phyloP scores from a whole-genome alignment of 2,797 vertebrate species.

The Furcifer pardalis region DNA sequence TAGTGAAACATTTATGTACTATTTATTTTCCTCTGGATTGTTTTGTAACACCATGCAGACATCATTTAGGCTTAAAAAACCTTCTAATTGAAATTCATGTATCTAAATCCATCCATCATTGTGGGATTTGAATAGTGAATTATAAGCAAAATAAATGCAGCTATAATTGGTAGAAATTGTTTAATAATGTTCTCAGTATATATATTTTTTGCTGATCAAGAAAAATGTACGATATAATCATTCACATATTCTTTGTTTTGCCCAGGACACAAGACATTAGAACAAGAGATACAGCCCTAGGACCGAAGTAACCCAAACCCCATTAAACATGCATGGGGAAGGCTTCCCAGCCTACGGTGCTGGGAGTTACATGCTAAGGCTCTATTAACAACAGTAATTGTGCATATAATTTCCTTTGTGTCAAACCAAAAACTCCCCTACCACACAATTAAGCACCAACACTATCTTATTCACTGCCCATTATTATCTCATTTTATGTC shows the following conservation, averaged over 20 bases:
- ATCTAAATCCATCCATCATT: conserved; percentile 45
- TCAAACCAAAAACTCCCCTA: conserved; percentile 70
- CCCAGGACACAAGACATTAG: conserved; percentile 63
- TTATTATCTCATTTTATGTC: conserved; percentile 44
- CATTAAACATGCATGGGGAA: conserved; percentile 75
- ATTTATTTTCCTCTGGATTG: conserved; percentile 48
- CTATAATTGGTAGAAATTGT: conserved; percentile 31
- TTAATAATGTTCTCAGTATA: conserved; percentile 49
- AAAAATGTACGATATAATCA: conserved; percentile 60
- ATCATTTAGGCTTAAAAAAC: conserved; percentile 31
- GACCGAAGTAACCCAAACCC: conserved; percentile 70
- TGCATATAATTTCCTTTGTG: conserved; percentile 73
- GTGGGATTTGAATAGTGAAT: conserved; percentile 31
- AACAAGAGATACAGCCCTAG: conserved; percentile 70
- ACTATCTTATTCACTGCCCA: conserved; percentile 59
- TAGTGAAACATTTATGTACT: conserved; percentile 49
- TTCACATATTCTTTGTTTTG: conserved; percentile 66
- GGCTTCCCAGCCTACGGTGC: conserved; percentile 73
- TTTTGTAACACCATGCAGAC: conserved; percentile 21
- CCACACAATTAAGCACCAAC: conserved; percentile 63
- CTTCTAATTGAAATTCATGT: conserved; percentile 43
- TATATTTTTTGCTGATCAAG: conserved; percentile 50
- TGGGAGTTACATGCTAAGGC: conserved; percentile 74
- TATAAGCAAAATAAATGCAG: conserved; percentile 46
- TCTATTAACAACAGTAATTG: conserved; percentile 77